Percentiles rank a stretch among this genome's conserved stretches.
These are phyloP conservation scores for Pardosa pseudoannulata DNA, from an alignment of 2,888 invertebrate genomes.

Conservation along the genomic window DNA sequence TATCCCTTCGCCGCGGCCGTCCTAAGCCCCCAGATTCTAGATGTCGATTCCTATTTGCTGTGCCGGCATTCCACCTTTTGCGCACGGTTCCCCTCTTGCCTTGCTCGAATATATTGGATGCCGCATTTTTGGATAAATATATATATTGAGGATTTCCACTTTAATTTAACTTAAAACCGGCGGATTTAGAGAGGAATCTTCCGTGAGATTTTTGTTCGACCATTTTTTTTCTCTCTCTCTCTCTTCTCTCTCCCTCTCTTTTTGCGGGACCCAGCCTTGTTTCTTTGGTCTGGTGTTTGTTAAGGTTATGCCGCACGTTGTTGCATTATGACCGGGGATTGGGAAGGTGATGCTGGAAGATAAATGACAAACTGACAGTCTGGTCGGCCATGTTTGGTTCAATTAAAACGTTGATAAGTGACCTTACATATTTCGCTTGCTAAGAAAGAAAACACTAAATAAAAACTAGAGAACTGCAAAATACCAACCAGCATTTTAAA, in stretches of 20 bases:
- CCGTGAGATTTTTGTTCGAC: background rate
- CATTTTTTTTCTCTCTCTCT: slow-evolving; percentile 15
- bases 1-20: slow-evolving; percentile 58
- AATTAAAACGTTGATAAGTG: no score
- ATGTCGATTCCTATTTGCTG: slow-evolving; percentile 71
- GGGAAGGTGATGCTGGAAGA: background rate
- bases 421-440: no score
- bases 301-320: background rate
- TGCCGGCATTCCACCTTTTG: slow-evolving; percentile 40
- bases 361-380: background rate
- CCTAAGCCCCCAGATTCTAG: slow-evolving; percentile 68
- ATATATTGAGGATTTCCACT: slow-evolving; percentile 71
- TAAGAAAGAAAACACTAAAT: no score
- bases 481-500: no score
- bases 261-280: background rate
- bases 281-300: slow-evolving; percentile 15
- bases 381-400: slow-evolving; percentile 28
- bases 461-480: no score
- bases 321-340: slow-evolving; percentile 26
- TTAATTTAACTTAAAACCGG: slow-evolving; percentile 71
- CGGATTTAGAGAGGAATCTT: slow-evolving; percentile 44
- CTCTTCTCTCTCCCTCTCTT: no score
- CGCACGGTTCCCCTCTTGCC: slow-evolving; percentile 31
- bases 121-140: slow-evolving; percentile 70
- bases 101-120: slow-evolving; percentile 67